phyloP scores from a whole-genome alignment of 23 tunicate genomes.

The Styela plicata region DNA sequence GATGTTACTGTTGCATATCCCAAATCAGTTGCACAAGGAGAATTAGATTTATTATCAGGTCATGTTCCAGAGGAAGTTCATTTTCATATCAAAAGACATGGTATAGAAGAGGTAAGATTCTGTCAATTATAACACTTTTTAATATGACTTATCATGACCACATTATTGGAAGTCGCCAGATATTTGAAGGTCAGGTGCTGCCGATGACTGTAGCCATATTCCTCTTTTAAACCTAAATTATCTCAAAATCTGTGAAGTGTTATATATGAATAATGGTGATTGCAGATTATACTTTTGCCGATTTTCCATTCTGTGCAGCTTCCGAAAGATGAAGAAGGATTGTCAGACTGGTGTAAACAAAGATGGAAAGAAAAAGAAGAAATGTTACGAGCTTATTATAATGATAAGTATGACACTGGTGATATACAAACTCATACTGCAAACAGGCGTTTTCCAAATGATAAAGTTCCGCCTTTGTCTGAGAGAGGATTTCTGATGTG shows the following conservation, averaged over 20 bases:
- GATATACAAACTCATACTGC: slow-evolving; percentile 1
- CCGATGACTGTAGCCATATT: no score
- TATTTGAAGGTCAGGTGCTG: no score
- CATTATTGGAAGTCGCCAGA: no score
- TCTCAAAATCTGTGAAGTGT: no score
- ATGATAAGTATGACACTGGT: slow-evolving; percentile 5
- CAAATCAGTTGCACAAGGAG: slow-evolving; percentile 53
- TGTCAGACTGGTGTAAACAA: slow-evolving; percentile 58
- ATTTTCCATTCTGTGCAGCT: slow-evolving; percentile 51
- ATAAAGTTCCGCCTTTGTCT: slow-evolving; percentile 30
- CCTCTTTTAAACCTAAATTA: no score
- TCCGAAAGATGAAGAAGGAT: slow-evolving; percentile 52
- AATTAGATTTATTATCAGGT: slow-evolving; percentile 57
- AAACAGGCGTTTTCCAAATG: slow-evolving; percentile 43
- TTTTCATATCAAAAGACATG: slow-evolving; percentile 76
- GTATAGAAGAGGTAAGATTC: slow-evolving; percentile 70
- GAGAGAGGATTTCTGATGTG: slow-evolving; percentile 39
- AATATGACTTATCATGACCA: no score
- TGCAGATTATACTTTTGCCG: no score
- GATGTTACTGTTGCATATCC: slow-evolving; percentile 97
- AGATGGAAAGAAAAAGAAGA: slow-evolving; percentile 73
- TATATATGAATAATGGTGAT: no score
- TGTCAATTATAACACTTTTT: no score
- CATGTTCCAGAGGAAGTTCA: slow-evolving; percentile 90
- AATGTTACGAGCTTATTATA: slow-evolving; percentile 46